Conservation (phyloP, 2,113 vertebrate species). For the Pica pica region DNA sequence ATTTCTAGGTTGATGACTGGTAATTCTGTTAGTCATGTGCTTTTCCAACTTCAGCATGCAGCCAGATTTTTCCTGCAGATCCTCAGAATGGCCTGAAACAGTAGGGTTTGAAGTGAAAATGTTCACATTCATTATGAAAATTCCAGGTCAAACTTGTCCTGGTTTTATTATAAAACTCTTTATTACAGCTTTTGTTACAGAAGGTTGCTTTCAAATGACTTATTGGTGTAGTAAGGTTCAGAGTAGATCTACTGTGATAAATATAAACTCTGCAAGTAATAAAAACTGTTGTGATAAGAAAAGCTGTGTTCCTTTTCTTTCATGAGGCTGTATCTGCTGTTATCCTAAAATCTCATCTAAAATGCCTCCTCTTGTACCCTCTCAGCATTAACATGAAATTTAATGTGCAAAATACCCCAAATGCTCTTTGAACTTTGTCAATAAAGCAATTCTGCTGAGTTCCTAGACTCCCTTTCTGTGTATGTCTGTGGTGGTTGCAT, state of each 20-base stretch:
- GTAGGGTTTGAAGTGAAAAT: neutral
- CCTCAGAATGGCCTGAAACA: neutral
- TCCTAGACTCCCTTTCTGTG: neutral
- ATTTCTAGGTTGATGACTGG: neutral
- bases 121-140: neutral
- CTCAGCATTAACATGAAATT: neutral
- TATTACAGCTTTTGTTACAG: neutral
- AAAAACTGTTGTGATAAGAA: neutral
- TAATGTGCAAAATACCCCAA: neutral
- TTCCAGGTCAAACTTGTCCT: neutral
- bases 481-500: neutral
- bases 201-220: neutral
- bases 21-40: neutral
- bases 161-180: neutral
- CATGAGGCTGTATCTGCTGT: neutral
- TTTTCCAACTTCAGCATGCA: neutral
- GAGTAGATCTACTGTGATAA: neutral
- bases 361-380: neutral
- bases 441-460: neutral
- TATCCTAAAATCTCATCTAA: neutral
- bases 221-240: neutral
- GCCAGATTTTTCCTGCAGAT: neutral
- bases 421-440: neutral
- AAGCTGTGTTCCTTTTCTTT: neutral
- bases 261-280: neutral